These are phyloP conservation scores for Sarcoramphus papa DNA, from an alignment of 2,797 vertebrate genomes.

Conservation along the genomic window DNA sequence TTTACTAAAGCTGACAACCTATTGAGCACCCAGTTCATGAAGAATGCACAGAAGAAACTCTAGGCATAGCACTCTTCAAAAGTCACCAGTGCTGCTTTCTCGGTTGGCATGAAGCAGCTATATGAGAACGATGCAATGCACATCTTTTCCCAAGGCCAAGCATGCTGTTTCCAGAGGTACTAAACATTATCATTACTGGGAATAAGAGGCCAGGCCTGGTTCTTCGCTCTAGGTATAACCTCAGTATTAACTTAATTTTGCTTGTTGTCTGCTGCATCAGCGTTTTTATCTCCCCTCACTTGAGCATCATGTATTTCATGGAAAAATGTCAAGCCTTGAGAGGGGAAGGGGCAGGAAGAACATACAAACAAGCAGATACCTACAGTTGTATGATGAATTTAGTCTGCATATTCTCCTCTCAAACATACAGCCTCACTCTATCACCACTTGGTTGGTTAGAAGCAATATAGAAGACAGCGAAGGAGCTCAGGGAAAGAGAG, in stretches of 20 bases:
- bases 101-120: background rate
- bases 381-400: background rate
- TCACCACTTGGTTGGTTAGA: background rate
- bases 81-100: background rate
- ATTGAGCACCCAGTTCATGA: background rate
- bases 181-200: background rate
- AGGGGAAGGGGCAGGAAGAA: background rate
- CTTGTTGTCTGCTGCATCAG: background rate
- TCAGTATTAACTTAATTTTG: background rate
- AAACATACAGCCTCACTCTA: background rate
- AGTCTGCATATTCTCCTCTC: background rate
- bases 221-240: background rate
- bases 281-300: background rate
- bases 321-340: background rate
- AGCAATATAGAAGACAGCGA: background rate
- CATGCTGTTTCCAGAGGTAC: background rate
- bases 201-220: background rate
- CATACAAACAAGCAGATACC: background rate
- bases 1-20: background rate
- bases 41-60: background rate
- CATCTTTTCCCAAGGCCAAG: background rate
- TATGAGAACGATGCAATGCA: background rate
- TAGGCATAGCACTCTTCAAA: background rate
- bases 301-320: background rate
- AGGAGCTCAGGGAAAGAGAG: background rate